Base-by-base conservation (phyloP, 2,113 vertebrate genomes). In the Coptodon rendalli region DNA sequence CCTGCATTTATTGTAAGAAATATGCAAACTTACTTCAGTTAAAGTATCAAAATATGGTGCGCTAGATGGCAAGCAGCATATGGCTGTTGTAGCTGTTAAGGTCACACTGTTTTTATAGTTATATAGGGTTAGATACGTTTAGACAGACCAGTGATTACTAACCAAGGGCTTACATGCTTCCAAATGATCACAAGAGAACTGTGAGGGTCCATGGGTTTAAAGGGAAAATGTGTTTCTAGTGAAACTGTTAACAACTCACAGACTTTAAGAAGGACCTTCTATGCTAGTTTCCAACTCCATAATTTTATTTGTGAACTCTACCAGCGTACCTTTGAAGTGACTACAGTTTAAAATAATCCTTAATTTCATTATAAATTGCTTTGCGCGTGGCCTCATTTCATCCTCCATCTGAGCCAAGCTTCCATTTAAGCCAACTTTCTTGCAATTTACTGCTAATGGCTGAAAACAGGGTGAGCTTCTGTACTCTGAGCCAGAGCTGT, bases 391-490 rank as follows among this genome's bases (percentile, higher is more conserved):
- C 68, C 68, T 45, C 68, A 45, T 16, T 27, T 73, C 40, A 27
- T 3, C 22, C 13, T 17, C 38, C 8, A 27, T 27, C 40, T 73
- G 7, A 73, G 45, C 7, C 40, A 17, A 45, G 68, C 6, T 45
- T 73, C 19, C 38, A 45, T 73, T 27, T 45, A 73, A 53, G 1
- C 14, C 22, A 45, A 11, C 68, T 29, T 73, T 76, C 68, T 76
- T 76, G 3, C 14, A 45, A 7, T 29, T 76, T 29, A 16, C 24
- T 48, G 71, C 43, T 0, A 11, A 45, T 76, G 14, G 43, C 43
- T 40, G 38, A 68, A 22, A 66, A 16, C 68, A 73, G 1, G 0
- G 43, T 29, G 9, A 48, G 14, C 0, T 0, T 1, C 24, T 76
- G 24, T 76, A 7, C 43, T 29, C 3, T 2, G n/a, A 29, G 71